Evolutionary conservation across 2,888 invertebrate genomes (phyloP), one percentile per base, ranked within the genome.

Genomic region (Mystacides longicornis): DNA sequence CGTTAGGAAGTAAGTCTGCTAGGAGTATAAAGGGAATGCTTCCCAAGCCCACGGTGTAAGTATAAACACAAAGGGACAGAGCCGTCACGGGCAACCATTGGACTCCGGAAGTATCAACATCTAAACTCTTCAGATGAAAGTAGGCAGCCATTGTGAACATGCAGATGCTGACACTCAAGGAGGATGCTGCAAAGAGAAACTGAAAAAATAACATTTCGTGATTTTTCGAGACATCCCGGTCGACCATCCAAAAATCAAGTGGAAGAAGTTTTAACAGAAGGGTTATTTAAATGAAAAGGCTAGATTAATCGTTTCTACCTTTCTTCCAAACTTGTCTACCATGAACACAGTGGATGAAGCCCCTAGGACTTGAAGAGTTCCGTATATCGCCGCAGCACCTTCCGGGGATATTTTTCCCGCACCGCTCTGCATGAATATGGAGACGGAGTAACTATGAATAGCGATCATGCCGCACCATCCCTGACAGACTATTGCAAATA

Each of bases 351-450:
- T 23, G 1, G 45, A 49, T 1, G 51, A 2, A 5, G 59, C 37
- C 14, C 59, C 59, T n/a, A 49, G n/a, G 19, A 59, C 43, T 37
- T 59, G 59, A n/a, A 59, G 56, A 23, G 37, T 47, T 11, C 59
- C 56, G n/a, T 59, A 59, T 3, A 59, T 14, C 0, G 37, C 21
- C 5, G 59, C 22, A 3, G 59, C 59, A 11, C 48, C 53, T 31
- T 53, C 52, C 1, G 56, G 22, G 9, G 52, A 18, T 18, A 59
- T 18, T 7, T 18, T 23, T 3, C 33, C 47, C 14, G 50, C 51
- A 2, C 59, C 59, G 19, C 59, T 51, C 45, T 56, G 22, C 51
- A 59, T 20, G 45, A 59, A 59, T 18, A 59, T 59, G 46, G 56
- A 19, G 5, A 59, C 33, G 11, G 59, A 50, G 27, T 59, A 56